These are phyloP conservation scores for Vanacampus margaritifer DNA, from an alignment of 2,113 vertebrate species.

Conservation along the genomic window DNA sequence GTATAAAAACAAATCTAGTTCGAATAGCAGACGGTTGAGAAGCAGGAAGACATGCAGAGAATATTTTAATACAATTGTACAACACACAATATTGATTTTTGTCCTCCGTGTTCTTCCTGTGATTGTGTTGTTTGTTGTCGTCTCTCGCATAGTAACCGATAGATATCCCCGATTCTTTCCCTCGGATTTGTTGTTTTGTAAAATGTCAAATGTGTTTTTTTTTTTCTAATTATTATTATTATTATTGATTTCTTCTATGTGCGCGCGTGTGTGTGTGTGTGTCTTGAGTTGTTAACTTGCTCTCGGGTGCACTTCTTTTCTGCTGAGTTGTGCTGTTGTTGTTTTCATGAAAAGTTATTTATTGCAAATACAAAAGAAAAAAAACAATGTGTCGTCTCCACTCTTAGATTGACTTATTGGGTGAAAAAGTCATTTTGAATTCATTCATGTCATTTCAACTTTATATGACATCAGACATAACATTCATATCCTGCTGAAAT, in stretches of 20 bases:
- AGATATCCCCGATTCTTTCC: slow-evolving; percentile 64
- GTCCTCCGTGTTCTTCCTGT: slow-evolving; percentile 62
- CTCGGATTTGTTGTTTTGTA: slow-evolving; percentile 64
- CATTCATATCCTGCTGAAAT: too few relatives aligned
- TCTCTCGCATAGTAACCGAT: slow-evolving; percentile 45
- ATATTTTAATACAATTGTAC: slow-evolving; percentile 69
- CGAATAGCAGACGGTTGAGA: slow-evolving; percentile 37
- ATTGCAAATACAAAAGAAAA: slow-evolving; percentile 73
- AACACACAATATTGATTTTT: slow-evolving; percentile 8
- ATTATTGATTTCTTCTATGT: slow-evolving; percentile 67
- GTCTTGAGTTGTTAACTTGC: slow-evolving; percentile 54
- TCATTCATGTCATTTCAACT: too few relatives aligned
- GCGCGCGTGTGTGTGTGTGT: slow-evolving; percentile 43
- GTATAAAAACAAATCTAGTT: neutral
- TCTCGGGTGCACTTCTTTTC: slow-evolving; percentile 82
- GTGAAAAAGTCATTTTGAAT: too few relatives aligned
- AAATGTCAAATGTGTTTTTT: slow-evolving; percentile 75
- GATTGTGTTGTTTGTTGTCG: slow-evolving; percentile 53
- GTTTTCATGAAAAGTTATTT: slow-evolving; percentile 81
- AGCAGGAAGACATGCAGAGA: slow-evolving; percentile 41
- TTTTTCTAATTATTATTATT: slow-evolving; percentile 64
- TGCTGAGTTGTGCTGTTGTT: slow-evolving; percentile 82
- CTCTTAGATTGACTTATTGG: slow-evolving; percentile 74
- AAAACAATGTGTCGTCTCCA: slow-evolving; percentile 56
- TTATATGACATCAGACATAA: too few relatives aligned